Conservation (phyloP, 2,888 invertebrate species). For the Agrochola lychnidis region DNA sequence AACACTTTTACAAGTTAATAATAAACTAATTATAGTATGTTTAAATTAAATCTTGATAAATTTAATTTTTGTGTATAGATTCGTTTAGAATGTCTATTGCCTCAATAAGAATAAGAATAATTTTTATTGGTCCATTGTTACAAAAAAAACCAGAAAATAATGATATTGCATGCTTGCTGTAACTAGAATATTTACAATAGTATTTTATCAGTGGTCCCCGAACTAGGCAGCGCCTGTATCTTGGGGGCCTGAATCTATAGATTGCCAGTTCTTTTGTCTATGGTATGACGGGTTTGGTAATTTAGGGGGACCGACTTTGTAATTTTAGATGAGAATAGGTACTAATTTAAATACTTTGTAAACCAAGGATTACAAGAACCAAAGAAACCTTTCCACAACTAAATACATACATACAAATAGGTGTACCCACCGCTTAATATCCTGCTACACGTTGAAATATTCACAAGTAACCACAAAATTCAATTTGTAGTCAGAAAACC, state of each 20-base stretch:
- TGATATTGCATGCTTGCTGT: no score
- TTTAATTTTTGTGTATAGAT: background rate
- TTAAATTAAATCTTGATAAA: background rate
- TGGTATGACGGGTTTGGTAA: background rate
- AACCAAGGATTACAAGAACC: slow-evolving; percentile 18
- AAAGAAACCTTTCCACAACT: slow-evolving; percentile 44
- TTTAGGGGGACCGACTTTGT: no score
- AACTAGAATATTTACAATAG: no score
- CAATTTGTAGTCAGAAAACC: slow-evolving; percentile 86
- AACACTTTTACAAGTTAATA: background rate
- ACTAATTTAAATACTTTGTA: no score
- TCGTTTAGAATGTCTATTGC: background rate
- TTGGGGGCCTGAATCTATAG: background rate
- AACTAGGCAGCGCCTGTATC: no score
- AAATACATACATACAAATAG: slow-evolving; percentile 52
- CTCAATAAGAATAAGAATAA: no score
- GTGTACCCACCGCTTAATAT: slow-evolving; percentile 81
- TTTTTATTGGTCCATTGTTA: no score
- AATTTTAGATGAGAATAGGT: background rate
- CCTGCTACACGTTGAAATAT: slow-evolving; percentile 84
- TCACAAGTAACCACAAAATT: slow-evolving; percentile 89
- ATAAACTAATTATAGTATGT: background rate
- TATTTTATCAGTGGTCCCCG: no score
- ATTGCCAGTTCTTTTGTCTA: background rate
- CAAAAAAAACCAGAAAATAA: no score